Evolutionary conservation across 2,797 vertebrate species (phyloP), one percentile per base, ranked within the genome.

Genomic region (Buceros bicornis): DNA sequence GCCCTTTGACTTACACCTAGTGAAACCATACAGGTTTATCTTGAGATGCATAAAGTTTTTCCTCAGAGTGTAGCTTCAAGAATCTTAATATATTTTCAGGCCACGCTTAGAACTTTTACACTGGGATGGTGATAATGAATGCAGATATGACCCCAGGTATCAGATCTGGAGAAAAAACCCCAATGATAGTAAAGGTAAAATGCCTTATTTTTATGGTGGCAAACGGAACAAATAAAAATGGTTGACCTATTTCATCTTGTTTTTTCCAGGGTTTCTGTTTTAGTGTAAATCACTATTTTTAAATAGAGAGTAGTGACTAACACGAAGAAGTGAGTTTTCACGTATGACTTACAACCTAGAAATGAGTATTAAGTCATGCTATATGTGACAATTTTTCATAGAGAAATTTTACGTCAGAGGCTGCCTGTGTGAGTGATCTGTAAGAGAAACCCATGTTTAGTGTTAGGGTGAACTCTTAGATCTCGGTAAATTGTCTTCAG

Each of bases 371-470:
- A 22, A 42, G 45, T 65, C 13, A 24, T 65, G n/a, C 4, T 37
- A 3, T 28, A 9, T 35, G 5, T 54, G 53, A 45, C 19, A 45
- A 6, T 74, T 90, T 90, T 86, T 43, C 14, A 18, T 1, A 53
- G 61, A 65, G 50, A 78, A 69, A 43, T 61, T 57, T 69, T 54
- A 12, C 64, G 53, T 62, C 56, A 71, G 21, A 71, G 37, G n/a
- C 37, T 92, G 35, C 24, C 6, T 40, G 22, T 28, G n/a, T 88
- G 70, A 90, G 45, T 31, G 61, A 87, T 76, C 42, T 65, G 25
- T 57, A 28, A 88, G 61, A 83, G 16, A 92, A 90, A 81, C 58
- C 43, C 57, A 7, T 19, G 47, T 87, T 76, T 90, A 79, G 58
- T 13, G 50, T 61, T 89, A 37, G 53, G 37, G 54, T 74, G 42